Evolutionary conservation across 2,797 vertebrate species (phyloP).

Genomic region (Dendrocincla tyrannina): DNA sequence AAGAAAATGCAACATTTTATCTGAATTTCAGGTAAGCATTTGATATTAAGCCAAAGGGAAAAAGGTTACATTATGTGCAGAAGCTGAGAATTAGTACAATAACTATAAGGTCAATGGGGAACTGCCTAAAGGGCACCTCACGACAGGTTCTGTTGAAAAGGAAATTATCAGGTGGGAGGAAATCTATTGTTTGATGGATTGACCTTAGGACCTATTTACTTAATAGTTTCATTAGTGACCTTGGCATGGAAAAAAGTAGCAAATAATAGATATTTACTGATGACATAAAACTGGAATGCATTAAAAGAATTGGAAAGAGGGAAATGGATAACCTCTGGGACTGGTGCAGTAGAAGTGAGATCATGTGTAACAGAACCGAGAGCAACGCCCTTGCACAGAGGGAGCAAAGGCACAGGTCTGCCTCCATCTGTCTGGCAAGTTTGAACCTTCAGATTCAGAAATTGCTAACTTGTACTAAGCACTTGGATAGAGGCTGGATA

Average conservation of each 20-base stretch:
- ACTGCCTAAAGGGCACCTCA: neutral
- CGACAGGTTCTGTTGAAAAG: slow-evolving; percentile 10
- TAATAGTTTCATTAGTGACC: neutral
- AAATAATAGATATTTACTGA: slow-evolving; percentile 18
- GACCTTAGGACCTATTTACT: neutral
- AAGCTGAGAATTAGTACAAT: neutral
- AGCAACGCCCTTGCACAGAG: neutral
- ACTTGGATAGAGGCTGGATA: neutral
- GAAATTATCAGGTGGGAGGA: slow-evolving; percentile 40
- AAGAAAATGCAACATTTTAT: neutral
- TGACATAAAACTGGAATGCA: slow-evolving; percentile 15
- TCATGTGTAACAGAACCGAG: neutral
- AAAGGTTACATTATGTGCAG: neutral
- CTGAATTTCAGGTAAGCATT: neutral
- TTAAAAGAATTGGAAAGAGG: slow-evolving; percentile 8
- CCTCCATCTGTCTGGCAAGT: neutral
- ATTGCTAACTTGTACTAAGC: neutral
- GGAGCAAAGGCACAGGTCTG: neutral
- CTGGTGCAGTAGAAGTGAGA: neutral
- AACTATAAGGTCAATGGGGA: neutral
- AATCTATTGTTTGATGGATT: neutral
- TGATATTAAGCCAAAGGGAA: neutral
- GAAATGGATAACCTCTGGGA: neutral
- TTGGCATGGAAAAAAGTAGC: neutral
- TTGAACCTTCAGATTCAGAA: neutral